phyloP scores from a whole-genome alignment of 2,888 invertebrate genomes.

The Dexiosoma caninum region DNA sequence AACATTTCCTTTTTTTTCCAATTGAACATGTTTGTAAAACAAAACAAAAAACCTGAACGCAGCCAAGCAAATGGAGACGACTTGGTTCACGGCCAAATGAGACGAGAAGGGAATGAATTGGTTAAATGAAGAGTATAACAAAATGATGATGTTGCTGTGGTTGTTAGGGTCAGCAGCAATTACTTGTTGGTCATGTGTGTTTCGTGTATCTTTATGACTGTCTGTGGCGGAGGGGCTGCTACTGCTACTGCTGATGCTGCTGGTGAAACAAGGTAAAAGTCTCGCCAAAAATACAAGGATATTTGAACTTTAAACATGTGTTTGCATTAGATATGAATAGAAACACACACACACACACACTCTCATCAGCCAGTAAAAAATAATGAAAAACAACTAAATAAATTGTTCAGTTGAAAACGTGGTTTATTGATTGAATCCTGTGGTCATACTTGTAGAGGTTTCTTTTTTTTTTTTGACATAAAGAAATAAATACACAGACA shows the following conservation, averaged over 20 bases:
- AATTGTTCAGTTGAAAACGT: conserved; percentile 57
- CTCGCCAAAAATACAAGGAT: conserved; percentile 61
- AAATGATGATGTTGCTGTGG: conserved; percentile 58
- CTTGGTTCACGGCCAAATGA: conserved; percentile 4
- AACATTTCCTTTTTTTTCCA: conserved; percentile 52
- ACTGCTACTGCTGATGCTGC: conserved; percentile 22
- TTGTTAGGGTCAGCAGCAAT: conserved; percentile 62
- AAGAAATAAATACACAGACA: neutral
- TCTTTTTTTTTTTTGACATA: conserved; percentile 32
- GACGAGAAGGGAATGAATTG: neutral
- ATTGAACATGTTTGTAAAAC: conserved; percentile 38
- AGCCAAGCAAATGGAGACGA: neutral
- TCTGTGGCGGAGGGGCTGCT: conserved; percentile 14
- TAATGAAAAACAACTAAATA: conserved; percentile 9
- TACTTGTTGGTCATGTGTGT: conserved; percentile 61
- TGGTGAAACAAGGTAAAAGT: conserved; percentile 56
- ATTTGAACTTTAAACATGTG: conserved; percentile 54
- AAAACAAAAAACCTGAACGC: neutral
- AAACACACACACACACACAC: neutral
- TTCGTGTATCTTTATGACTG: conserved; percentile 21
- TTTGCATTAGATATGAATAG: conserved; percentile 45
- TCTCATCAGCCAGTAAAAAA: conserved; percentile 1
- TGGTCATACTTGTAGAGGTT: conserved; percentile 48
- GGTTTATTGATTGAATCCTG: conserved; percentile 62
- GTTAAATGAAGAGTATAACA: conserved; percentile 41